Base-by-base conservation (phyloP, 2,113 vertebrate genomes). In the Heterocephalus glaber region DNA sequence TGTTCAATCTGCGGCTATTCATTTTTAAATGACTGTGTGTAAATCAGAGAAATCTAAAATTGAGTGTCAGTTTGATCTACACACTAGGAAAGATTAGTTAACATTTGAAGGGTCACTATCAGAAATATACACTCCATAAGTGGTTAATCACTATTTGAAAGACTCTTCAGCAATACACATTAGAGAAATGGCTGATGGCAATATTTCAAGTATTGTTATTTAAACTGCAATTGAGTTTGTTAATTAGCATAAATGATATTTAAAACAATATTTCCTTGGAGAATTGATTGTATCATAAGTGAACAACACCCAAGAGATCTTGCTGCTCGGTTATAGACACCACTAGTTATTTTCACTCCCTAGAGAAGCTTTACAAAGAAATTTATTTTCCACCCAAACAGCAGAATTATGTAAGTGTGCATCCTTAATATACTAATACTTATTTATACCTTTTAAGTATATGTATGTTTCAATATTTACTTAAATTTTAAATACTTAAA, bases 131-230 rank as follows among this genome's bases (percentile, higher is more conserved):
- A 72, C 19, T 70, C 49, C 7, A 2, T 12, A 12, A 85, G 61
- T 72, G 65, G 66, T n/a, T 95, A 88, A 86, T 92, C 90, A 79
- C 35, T 65, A 66, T 60, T 76, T 85, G 60, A 94, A 96, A 92
- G 63, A 60, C 74, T 86, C 44, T 60, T 79, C 47, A 90, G n/a
- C 17, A 74, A 82, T 61, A 60, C 11, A 44, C n/a, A 49, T n/a
- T 81, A 52, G 35, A 89, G 60, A 84, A 93, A 89, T 79, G 58
- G 77, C 41, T 86, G 77, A 81, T 60, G n/a, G 41, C 2, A 52
- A 8, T 63, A 52, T 89, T 93, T 95, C 47, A 66, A 95, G 60
- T 83, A 58, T n/a, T 41, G 28, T 83, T 82, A 11, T 54, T 8
- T 77, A 86, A 86, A 83, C 72, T 72, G 66, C 44, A 96, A 41